Conservation (phyloP, 1,140 invertebrate species). For the Cepaea nemoralis region DNA sequence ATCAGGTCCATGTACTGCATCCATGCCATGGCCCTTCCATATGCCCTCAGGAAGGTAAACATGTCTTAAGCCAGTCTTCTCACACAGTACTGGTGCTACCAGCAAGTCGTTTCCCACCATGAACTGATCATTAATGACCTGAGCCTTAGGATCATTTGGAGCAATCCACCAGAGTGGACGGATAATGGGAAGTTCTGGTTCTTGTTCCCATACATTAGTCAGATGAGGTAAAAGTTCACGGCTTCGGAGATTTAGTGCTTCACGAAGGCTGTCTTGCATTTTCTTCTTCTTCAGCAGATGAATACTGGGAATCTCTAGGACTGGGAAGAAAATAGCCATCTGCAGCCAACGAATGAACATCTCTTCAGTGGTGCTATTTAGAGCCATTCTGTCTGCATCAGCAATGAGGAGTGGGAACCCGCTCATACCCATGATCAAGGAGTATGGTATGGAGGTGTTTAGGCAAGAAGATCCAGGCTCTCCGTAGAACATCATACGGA, state of each 20-base stretch:
- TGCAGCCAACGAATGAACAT: constrained; percentile 91
- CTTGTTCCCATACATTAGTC: constrained; percentile 28
- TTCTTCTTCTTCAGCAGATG: constrained; percentile 88
- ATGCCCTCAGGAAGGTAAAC: constrained; percentile 77
- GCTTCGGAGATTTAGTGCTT: constrained; percentile 80
- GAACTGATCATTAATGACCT: constrained; percentile 85
- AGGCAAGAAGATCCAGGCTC: constrained; percentile 41
- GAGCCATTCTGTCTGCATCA: constrained; percentile 93
- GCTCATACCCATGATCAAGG: constrained; percentile 84
- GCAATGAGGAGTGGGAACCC: constrained; percentile 89
- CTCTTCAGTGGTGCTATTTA: constrained; percentile 78
- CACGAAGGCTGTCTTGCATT: constrained; percentile 77
- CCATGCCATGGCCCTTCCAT: constrained; percentile 41
- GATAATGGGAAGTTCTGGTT: constrained; percentile 73
- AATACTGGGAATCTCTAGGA: constrained; percentile 84
- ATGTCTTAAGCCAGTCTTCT: constrained; percentile 77
- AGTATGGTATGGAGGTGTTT: constrained; percentile 79
- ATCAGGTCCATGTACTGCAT: constrained; percentile 3
- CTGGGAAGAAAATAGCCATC: constrained; percentile 86
- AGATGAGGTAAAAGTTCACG: constrained; percentile 55
- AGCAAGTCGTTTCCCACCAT: constrained; percentile 84
- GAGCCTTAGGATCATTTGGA: constrained; percentile 83
- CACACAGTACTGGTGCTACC: constrained; percentile 83
- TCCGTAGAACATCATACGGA: constrained; percentile 39
- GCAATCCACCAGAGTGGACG: constrained; percentile 92